phyloP scores from a whole-genome alignment of 2,888 invertebrate genomes.

The Eilema sororculum region DNA sequence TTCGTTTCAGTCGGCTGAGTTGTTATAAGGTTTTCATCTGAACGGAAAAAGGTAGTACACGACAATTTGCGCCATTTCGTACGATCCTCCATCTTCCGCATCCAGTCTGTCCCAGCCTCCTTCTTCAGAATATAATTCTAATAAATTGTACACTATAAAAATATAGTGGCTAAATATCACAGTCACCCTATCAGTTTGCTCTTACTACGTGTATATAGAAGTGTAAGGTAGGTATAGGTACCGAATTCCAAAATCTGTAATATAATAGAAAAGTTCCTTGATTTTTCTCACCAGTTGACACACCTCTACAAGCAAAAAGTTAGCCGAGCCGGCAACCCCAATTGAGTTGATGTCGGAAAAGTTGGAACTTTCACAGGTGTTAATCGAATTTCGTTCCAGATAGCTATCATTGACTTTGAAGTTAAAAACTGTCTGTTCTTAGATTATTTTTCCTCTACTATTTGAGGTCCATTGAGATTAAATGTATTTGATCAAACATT shows the following conservation, averaged over 20 bases:
- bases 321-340: slow-evolving; percentile 26
- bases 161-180: too few relatives aligned
- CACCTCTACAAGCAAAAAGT: slow-evolving; percentile 28
- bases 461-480: slow-evolving; percentile 6
- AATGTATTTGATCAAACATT: neutral
- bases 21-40: neutral
- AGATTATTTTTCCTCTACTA: slow-evolving; percentile 18
- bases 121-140: too few relatives aligned
- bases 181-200: neutral
- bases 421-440: slow-evolving; percentile 33
- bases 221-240: neutral
- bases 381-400: slow-evolving; percentile 44
- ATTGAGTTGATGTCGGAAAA: slow-evolving; percentile 40
- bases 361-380: slow-evolving; percentile 39
- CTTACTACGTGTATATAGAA: neutral
- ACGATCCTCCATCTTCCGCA: too few relatives aligned
- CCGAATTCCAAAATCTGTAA: slow-evolving; percentile 8
- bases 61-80: too few relatives aligned
- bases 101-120: too few relatives aligned
- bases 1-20: too few relatives aligned
- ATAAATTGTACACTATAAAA: too few relatives aligned
- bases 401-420: slow-evolving; percentile 31
- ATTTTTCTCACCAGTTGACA: slow-evolving; percentile 17
- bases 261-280: slow-evolving; percentile 8
- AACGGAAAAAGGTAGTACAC: too few relatives aligned